Percentiles rank a stretch among this genome's conserved stretches.
These are phyloP conservation scores for Aspidapion aeneum DNA, from an alignment of 2,888 invertebrate genomes.

Conservation along the genomic window DNA sequence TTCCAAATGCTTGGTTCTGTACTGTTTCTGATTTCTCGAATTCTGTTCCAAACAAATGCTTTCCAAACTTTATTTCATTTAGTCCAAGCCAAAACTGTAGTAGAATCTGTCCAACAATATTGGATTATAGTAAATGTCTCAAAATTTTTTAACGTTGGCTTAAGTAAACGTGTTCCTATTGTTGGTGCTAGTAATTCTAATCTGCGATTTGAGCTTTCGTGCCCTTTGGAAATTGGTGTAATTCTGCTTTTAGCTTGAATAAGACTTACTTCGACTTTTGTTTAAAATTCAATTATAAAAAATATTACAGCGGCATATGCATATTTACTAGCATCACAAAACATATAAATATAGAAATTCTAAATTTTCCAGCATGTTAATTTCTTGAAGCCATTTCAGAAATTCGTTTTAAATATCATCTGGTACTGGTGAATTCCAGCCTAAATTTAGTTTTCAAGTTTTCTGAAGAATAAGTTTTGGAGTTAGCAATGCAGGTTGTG, in stretches of 20 bases:
- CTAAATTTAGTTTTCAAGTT: conserved; percentile 14
- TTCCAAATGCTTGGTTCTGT: background rate
- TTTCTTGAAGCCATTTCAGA: conserved; percentile 12
- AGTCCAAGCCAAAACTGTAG: conserved; percentile 35
- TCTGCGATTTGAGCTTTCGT: conserved; percentile 19
- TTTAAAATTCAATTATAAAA: background rate
- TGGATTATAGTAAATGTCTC: background rate
- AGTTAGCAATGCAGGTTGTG: conserved; percentile 14
- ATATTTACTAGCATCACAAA: conserved; percentile 18
- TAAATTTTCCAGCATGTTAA: background rate
- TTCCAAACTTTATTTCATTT: conserved; percentile 29
- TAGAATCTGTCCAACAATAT: conserved; percentile 32
- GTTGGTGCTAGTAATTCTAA: conserved; percentile 20
- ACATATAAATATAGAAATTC: conserved; percentile 17
- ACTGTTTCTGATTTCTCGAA: background rate
- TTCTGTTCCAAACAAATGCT: background rate
- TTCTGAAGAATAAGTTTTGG: conserved; percentile 21
- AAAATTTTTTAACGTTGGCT: conserved; percentile 8
- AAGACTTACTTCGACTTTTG: conserved; percentile 12
- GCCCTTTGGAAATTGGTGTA: conserved; percentile 7
- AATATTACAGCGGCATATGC: conserved; percentile 4
- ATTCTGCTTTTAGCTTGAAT: conserved; percentile 17
- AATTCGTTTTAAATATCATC: background rate
- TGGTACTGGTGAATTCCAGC: conserved; percentile 15
- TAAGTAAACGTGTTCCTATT: conserved; percentile 17